Evolutionary conservation across 2,888 invertebrate genomes (phyloP), one percentile per base, ranked within the genome.

Genomic region (Phalera bucephala): DNA sequence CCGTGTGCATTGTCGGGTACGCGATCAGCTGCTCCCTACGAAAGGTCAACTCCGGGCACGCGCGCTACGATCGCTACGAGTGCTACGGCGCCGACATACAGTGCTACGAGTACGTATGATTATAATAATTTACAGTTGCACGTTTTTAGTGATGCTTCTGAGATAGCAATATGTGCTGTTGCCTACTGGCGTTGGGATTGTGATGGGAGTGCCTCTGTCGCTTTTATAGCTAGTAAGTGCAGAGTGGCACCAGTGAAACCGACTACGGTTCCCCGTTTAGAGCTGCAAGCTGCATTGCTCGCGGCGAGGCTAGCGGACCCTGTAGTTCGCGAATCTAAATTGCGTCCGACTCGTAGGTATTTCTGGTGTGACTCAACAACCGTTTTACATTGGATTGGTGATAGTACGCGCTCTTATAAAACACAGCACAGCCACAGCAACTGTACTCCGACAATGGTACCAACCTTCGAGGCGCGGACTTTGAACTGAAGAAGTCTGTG

Each of bases 281-380:
- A n/a, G n/a, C n/a, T n/a, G n/a, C n/a, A n/a, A n/a, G n/a, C n/a
- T n/a, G n/a, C n/a, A n/a, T n/a, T n/a, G n/a, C n/a, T n/a, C n/a
- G n/a, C n/a, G n/a, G n/a, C n/a, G n/a, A n/a, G n/a, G n/a, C n/a
- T n/a, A n/a, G n/a, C n/a, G n/a, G n/a, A n/a, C n/a, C n/a, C n/a
- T n/a, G n/a, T n/a, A n/a, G n/a, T n/a, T n/a, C n/a, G n/a, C n/a
- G n/a, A n/a, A n/a, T n/a, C n/a, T n/a, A n/a, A n/a, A n/a, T n/a
- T n/a, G n/a, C n/a, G n/a, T n/a, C n/a, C n/a, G n/a, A n/a, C n/a
- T n/a, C n/a, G n/a, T n/a, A n/a, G n/a, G n/a, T n/a, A n/a, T n/a
- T n/a, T n/a, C 26, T 61, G 56, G 58, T 33, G 38, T 5, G 56
- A 59, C 15, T 54, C 55, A 1, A 46, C 41, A 0, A 55, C 47